Base-by-base conservation (phyloP, 2,797 vertebrate species). In the Hoplostethus mediterraneus region DNA sequence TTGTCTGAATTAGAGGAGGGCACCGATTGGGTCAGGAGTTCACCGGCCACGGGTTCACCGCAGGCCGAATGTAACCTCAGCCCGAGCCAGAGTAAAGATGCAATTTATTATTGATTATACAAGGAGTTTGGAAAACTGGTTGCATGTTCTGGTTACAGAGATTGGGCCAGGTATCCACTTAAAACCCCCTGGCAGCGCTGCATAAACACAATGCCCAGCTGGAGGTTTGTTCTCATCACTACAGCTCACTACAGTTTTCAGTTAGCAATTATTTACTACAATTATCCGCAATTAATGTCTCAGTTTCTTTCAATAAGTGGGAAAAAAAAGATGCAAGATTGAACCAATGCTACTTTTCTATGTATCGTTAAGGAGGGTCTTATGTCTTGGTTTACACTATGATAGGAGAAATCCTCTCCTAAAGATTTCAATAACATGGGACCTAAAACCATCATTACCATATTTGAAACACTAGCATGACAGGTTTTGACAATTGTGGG, bases 21-120 rank as follows among this genome's bases (percentile, higher is more conserved):
- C 21, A 67, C 67, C 73, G 77, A 38, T 17, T 17, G 40, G 89
- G 89, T 92, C 84, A 91, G 60, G 70, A 88, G 89, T 88, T 91
- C 85, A 91, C 25, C 71, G 61, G 79, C 66, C 74, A 68, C 63
- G 51, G 42, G 51, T 65, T 40, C 52, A 71, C 76, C 54, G 14
- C 63, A 59, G 7, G 59, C 56, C 66, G 69, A 70, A 73, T 65
- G 64, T 21, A 21, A 60, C 56, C 53, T 44, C 45, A 45, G 60
- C 28, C 2, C 59, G 52, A 60, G 60, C 30, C 16, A 77, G 2
- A 59, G 30, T 56, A 63, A 16, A 33, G 54, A 56, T 12, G 49
- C 8, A 45, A 63, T 60, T 63, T n/a, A 72, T 12, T 38, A 71
- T 9, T 9, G 45, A 68, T 73, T 36, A 31, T 40, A 54, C 6